Evolutionary conservation across 2,888 invertebrate genomes (phyloP).

Genomic region (Autographa gamma): DNA sequence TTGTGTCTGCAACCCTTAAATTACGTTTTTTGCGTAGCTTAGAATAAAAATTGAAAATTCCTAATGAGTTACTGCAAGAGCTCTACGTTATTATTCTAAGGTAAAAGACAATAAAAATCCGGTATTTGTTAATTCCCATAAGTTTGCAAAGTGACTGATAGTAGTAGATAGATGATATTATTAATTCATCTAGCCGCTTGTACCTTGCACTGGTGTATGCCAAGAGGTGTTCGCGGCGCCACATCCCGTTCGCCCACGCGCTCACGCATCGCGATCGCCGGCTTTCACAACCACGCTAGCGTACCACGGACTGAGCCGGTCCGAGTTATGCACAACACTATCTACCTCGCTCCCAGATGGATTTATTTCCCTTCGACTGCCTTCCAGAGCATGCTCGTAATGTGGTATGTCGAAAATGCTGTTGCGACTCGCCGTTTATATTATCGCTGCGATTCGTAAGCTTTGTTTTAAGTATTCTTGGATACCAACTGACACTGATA

Average conservation of each 20-base stretch:
- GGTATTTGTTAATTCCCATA: too few species aligned
- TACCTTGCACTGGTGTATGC: slow-evolving; percentile 44
- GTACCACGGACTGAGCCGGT: slow-evolving; percentile 58
- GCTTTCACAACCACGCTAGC: slow-evolving; percentile 83
- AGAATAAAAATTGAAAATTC: too few species aligned
- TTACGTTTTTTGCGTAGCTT: too few species aligned
- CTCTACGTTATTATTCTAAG: too few species aligned
- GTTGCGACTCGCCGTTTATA: slow-evolving; percentile 6
- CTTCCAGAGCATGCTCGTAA: slow-evolving; percentile 46
- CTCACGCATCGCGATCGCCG: slow-evolving; percentile 78
- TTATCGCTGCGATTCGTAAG: slow-evolving; percentile 10
- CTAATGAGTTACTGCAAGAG: too few species aligned
- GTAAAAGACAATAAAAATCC: too few species aligned
- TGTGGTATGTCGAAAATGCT: slow-evolving; percentile 46
- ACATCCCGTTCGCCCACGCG: slow-evolving; percentile 84
- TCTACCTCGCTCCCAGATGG: slow-evolving; percentile 46
- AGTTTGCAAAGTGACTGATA: too few species aligned
- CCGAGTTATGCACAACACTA: slow-evolving; percentile 58
- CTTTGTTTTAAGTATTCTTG: slow-evolving; percentile 1
- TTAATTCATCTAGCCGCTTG: slow-evolving; percentile 15
- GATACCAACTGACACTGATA: neutral
- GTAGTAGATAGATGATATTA: too few species aligned
- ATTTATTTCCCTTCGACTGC: slow-evolving; percentile 57
- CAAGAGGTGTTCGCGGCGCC: slow-evolving; percentile 65
- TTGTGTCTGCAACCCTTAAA: too few species aligned